Base-by-base conservation (phyloP, 1,140 invertebrate genomes). In the Drosophila insularis region DNA sequence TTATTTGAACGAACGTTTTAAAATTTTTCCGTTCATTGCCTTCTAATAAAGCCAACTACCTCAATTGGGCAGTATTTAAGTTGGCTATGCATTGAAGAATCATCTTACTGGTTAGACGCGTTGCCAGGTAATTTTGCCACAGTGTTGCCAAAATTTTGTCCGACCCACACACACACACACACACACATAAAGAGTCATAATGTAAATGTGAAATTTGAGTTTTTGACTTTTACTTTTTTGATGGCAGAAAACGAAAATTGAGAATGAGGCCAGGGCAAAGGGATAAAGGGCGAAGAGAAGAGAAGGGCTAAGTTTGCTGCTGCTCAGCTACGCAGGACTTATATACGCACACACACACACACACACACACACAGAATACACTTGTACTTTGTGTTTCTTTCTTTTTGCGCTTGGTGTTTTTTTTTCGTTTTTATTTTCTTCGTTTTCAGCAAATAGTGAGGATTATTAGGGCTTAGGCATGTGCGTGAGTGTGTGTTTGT, bases 381-480 rank as follows among this genome's bases (percentile, higher is more conserved):
- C 43, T 50, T 50, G 43, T 50, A 50, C 43, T 50, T 50, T 50
- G 17, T 19, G 17, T 50, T 50, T 19, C 43, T 46, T 46, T 46
- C 43, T 46, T 14, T 46, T 46, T 17, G 8, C 17, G 27, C 27
- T 46, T 8, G 43, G 43, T 46, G 7, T 43, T 46, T 46, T 56
- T 23, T 66, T 69, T 59, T 56, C 37, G 67, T 65, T 63, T 70
- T 66, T 50, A 37, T 55, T 17, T 19, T 13, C 31, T 62, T 37
- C 39, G 43, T 70, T 80, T 86, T 31, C 55, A 62, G 67, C 64
- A 76, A 86, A 82, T 86, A 86, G 82, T 86, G 71, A 27, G 72
- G 79, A 86, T 86, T 86, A 86, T 87, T 87, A 79, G 75, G 82
- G 75, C 68, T 86, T 86, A 86, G 74, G 77, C 62, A 56, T 58